phyloP scores from a whole-genome alignment of 2,888 invertebrate genomes.

The Hirtodrosophila cameraria region DNA sequence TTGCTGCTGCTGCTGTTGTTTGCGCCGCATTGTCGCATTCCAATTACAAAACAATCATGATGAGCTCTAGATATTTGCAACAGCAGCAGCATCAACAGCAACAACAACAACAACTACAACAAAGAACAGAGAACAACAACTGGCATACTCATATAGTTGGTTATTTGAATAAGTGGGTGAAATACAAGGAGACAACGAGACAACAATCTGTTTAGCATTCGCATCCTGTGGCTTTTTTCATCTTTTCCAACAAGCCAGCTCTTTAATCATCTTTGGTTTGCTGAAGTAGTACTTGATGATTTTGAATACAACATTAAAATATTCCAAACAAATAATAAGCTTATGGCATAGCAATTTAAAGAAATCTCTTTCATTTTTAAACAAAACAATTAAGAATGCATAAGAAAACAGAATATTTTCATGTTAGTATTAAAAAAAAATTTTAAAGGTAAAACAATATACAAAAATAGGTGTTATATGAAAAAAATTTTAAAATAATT shows the following conservation, averaged over 20 bases:
- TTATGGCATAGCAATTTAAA: no score
- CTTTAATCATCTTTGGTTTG: slow-evolving; percentile 20
- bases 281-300: no score
- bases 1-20: slow-evolving; percentile 19
- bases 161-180: slow-evolving; percentile 8
- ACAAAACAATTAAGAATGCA: no score
- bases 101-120: not conserved
- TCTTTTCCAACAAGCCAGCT: slow-evolving; percentile 3
- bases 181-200: not conserved
- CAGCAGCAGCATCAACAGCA: slow-evolving; percentile 25
- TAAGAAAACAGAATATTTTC: no score
- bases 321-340: no score
- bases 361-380: no score
- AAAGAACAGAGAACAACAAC: no score
- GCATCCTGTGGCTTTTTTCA: slow-evolving; percentile 16
- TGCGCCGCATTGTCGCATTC: slow-evolving; percentile 69
- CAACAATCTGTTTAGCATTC: slow-evolving; percentile 20
- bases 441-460: no score
- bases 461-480: no score
- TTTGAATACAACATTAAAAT: no score
- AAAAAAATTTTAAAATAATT: no score
- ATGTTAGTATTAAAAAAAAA: no score
- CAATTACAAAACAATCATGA: slow-evolving; percentile 79
- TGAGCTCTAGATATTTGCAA: slow-evolving; percentile 70
- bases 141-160: not conserved